Evolutionary conservation across 2,888 invertebrate genomes (phyloP).

Genomic region (Athrips mouffetella): DNA sequence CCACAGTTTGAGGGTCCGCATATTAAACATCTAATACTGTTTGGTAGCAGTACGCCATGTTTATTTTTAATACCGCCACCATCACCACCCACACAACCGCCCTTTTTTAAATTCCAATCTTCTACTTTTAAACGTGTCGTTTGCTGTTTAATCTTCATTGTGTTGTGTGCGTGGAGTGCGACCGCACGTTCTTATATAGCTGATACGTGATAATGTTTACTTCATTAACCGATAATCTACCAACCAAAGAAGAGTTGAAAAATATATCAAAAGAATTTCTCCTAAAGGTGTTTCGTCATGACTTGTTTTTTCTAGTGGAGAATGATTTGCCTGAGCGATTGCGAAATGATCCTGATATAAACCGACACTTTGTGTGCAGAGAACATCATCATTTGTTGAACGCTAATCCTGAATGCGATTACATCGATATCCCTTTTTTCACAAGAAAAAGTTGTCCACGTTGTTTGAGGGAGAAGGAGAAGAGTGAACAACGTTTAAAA

Average conservation of each 20-base stretch:
- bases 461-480: too few relatives aligned
- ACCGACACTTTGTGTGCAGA: not conserved
- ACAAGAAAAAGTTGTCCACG: not conserved
- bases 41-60: not conserved
- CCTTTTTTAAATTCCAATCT: not conserved
- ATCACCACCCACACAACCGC: not conserved
- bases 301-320: not conserved
- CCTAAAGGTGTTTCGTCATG: not conserved
- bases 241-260: not conserved
- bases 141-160: not conserved
- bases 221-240: not conserved
- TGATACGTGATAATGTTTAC: not conserved
- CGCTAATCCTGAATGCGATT: not conserved
- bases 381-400: not conserved
- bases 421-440: not conserved
- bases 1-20: not conserved
- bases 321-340: not conserved
- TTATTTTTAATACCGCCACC: not conserved
- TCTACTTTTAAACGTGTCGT: not conserved
- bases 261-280: not conserved
- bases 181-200: not conserved
- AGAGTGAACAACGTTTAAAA: too few relatives aligned
- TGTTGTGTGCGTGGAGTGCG: not conserved
- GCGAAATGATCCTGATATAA: not conserved
- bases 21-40: not conserved